Conservation (phyloP, 2,888 invertebrate genomes). For the Automeris io region DNA sequence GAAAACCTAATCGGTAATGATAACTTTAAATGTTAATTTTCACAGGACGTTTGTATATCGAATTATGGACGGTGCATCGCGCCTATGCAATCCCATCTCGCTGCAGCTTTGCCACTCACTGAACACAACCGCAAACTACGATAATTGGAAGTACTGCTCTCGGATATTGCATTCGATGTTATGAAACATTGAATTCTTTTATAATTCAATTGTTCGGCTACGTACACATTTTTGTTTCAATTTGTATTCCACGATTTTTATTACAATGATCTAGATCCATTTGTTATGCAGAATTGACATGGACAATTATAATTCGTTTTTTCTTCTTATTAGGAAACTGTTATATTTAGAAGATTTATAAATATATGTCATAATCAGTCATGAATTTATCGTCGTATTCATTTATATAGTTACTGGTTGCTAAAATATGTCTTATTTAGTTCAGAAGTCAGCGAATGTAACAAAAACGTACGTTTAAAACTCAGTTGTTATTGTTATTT, state of each 20-base stretch:
- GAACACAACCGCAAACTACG: conserved; percentile 37
- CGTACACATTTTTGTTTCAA: not conserved
- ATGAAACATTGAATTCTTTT: conserved; percentile 20
- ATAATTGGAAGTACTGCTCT: conserved; percentile 41
- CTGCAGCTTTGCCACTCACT: conserved; percentile 29
- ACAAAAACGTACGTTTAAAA: too few relatives aligned
- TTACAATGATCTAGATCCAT: not conserved
- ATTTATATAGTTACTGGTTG: too few relatives aligned
- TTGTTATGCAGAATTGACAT: too few relatives aligned
- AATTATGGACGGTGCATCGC: conserved; percentile 12
- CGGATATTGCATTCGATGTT: conserved; percentile 44
- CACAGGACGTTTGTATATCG: conserved; percentile 9
- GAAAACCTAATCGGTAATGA: conserved; percentile 5
- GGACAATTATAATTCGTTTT: too few relatives aligned
- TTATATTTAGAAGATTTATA: too few relatives aligned
- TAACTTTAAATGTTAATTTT: conserved; percentile 7
- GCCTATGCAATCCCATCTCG: conserved; percentile 35
- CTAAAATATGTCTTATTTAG: too few relatives aligned
- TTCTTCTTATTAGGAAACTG: too few relatives aligned
- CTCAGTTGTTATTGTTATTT: too few relatives aligned
- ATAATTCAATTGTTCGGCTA: not conserved
- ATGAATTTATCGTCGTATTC: too few relatives aligned
- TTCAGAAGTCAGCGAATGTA: too few relatives aligned
- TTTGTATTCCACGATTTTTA: not conserved
- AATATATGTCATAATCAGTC: too few relatives aligned